phyloP scores from a whole-genome alignment of 2,113 vertebrate genomes.

The Bombycilla garrulus region DNA sequence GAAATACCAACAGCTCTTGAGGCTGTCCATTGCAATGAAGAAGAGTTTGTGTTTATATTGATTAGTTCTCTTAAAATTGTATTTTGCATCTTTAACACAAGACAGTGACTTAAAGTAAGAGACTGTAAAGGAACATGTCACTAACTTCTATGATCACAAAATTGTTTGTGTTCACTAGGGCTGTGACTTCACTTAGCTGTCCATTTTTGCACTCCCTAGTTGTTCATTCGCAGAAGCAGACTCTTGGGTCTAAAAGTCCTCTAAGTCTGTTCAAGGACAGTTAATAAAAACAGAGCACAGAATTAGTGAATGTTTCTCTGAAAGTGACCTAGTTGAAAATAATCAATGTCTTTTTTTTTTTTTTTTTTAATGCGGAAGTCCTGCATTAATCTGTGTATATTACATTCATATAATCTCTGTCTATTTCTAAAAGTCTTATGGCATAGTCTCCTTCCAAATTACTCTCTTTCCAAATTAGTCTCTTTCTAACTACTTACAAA shows the following conservation, averaged over 20 bases:
- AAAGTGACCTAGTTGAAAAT: not conserved
- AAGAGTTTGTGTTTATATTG: not conserved
- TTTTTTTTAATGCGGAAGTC: not conserved
- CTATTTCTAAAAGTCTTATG: not conserved
- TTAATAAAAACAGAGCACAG: not conserved
- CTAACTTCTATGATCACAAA: not conserved
- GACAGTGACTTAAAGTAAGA: not conserved
- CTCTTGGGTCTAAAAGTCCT: not conserved
- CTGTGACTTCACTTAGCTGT: not conserved
- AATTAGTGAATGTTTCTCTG: not conserved
- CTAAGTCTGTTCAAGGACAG: not conserved
- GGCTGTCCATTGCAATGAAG: not conserved
- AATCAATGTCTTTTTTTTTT: not conserved
- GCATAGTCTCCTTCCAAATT: not conserved
- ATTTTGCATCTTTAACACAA: not conserved
- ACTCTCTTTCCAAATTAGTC: not conserved
- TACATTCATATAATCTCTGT: not conserved
- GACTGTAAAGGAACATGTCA: not conserved
- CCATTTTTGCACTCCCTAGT: not conserved
- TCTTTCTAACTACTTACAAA: not conserved
- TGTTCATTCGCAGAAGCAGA: not conserved
- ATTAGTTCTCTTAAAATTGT: not conserved
- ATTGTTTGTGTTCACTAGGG: not conserved
- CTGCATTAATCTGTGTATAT: not conserved
- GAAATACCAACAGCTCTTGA: not conserved